phyloP scores from a whole-genome alignment of 1,140 invertebrate species.

The Dendroctonus ponderosae region DNA sequence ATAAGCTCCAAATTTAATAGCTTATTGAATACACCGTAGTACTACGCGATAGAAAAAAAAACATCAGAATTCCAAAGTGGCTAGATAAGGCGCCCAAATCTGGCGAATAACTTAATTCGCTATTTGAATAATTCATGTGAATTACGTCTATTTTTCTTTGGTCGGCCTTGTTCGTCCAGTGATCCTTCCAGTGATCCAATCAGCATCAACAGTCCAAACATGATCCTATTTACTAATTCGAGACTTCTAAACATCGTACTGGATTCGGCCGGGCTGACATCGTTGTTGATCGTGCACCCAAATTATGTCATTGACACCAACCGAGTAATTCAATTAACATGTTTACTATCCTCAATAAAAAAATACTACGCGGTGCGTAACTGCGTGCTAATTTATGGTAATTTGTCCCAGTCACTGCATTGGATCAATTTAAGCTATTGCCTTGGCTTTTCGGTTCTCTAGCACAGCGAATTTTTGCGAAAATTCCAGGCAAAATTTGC shows the following conservation, averaged over 20 bases:
- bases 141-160: neutral
- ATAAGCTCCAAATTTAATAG: too few relatives aligned
- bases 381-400: neutral
- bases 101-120: too few relatives aligned
- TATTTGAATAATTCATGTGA: too few relatives aligned
- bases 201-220: neutral
- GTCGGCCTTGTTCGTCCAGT: neutral
- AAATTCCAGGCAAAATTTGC: neutral
- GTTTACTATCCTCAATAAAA: constrained; percentile 11
- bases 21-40: too few relatives aligned
- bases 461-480: neutral
- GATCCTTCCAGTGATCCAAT: neutral
- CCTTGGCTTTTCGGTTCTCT: too few relatives aligned
- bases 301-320: neutral
- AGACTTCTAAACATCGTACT: neutral
- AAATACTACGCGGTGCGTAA: constrained; percentile 6
- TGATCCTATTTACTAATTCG: neutral
- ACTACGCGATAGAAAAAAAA: too few relatives aligned
- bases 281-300: neutral
- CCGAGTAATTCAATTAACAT: constrained; percentile 2
- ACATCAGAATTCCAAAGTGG: too few relatives aligned
- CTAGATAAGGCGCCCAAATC: too few relatives aligned
- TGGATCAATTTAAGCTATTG: too few relatives aligned
- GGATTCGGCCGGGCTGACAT: neutral
- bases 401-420: neutral